Percentiles rank a stretch among this genome's conserved stretches.
phyloP scores from a whole-genome alignment of 2,888 invertebrate genomes.

The Salpingus planirostris region DNA sequence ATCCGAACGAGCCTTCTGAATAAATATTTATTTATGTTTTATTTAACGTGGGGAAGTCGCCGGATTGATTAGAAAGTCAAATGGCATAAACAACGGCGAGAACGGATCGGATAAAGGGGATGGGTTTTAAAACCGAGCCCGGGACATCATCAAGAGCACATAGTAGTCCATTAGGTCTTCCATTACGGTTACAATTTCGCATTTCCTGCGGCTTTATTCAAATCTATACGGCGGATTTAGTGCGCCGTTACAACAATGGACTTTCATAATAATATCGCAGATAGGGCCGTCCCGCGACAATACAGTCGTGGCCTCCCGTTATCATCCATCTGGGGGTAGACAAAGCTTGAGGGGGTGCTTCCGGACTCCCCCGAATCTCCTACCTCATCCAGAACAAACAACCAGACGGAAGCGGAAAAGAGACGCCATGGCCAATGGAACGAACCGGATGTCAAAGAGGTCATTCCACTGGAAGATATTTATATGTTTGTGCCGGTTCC shows the following conservation, averaged over 20 bases:
- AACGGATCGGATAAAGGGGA: too few relatives aligned
- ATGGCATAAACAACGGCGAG: constrained; percentile 10
- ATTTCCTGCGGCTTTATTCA: constrained; percentile 34
- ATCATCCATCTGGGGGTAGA: constrained; percentile 32
- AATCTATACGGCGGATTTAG: constrained; percentile 30
- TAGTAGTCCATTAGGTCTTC: constrained; percentile 25
- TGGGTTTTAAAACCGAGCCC: too few relatives aligned
- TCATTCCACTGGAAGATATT: constrained; percentile 39
- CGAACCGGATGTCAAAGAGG: constrained; percentile 37
- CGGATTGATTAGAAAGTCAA: constrained; percentile 27
- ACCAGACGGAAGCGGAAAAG: constrained; percentile 36
- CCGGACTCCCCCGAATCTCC: constrained; percentile 21
- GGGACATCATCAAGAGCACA: constrained; percentile 14
- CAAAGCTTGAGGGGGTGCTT: constrained; percentile 25
- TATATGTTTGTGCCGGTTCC: constrained; percentile 35
- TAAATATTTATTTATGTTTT: constrained; percentile 35
- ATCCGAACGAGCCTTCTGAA: constrained; percentile 20
- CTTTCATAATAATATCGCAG: constrained; percentile 31
- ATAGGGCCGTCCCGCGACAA: constrained; percentile 34
- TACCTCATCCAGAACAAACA: constrained; percentile 31
- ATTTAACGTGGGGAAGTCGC: constrained; percentile 27
- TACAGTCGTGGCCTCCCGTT: constrained; percentile 35
- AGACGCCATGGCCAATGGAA: constrained; percentile 33
- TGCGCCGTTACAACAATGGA: constrained; percentile 32
- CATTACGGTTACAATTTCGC: constrained; percentile 29